Evolutionary conservation across 1,140 invertebrate genomes (phyloP), one percentile per base, ranked within the genome.

Genomic region (Bombus sibiricus): DNA sequence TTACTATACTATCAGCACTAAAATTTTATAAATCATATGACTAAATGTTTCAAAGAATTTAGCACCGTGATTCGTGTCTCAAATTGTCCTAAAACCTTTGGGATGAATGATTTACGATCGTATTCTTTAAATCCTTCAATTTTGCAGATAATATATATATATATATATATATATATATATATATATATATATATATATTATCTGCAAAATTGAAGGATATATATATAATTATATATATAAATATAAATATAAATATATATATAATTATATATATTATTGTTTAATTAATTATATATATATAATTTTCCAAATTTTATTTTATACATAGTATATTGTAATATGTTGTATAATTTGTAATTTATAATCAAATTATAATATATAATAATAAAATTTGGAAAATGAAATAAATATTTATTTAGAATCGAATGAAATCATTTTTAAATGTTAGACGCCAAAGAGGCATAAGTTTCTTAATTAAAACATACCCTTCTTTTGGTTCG

Each of bases 401-500:
- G 8, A 28, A 8, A 59, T 59, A 59, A 59, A 59, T 66, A 32
- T 66, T 66, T 69, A 69, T 37, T 37, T 69, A 25, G 0, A 25
- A 69, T 39, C 0, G 10, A 69, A 39, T 69, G 5, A 68, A 9
- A 68, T 37, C 22, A 15, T 66, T 66, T 66, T 66, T 66, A 32
- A 64, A 32, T 64, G 15, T 47, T 18, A 53, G 18, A 2, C 6
- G 18, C 18, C 18, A 53, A 53, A 53, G 47, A 53, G 47, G n/a
- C 32, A 25, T 3, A 37, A 25, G 10, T 68, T 68, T 3, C 1
- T 22, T 34, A 71, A 39, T 4, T 41, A 8, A 73, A 47, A 95
- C 94, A 92, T 96, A 97, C 92, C 97, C 97, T 73, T 96, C 93
- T 71, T 95, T 95, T 0, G 98, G 98, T 95, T 99, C 97, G 39